Evolutionary conservation across 1,140 invertebrate genomes (phyloP).

Genomic region (Oncopodura yosiiana): DNA sequence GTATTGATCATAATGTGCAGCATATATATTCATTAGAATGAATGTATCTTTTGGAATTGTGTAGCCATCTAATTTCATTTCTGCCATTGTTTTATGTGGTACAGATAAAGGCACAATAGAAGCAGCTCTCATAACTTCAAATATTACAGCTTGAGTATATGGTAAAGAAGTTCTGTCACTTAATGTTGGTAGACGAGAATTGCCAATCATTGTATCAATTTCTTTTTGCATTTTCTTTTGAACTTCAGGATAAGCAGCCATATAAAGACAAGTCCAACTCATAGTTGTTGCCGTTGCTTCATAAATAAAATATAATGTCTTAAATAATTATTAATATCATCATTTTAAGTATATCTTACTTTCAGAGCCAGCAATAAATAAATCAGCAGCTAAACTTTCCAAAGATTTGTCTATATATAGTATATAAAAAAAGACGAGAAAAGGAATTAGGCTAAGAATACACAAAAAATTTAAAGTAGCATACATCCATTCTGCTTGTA

Average conservation of each 20-base stretch:
- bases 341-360: too few relatives aligned
- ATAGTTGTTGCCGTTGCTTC: neutral
- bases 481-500: neutral
- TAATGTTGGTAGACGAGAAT: neutral
- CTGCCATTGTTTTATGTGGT: slow-evolving; percentile 5
- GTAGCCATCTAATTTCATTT: slow-evolving; percentile 36
- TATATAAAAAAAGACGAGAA: neutral
- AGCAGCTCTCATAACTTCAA: neutral
- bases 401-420: neutral
- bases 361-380: neutral
- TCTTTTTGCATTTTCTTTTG: neutral
- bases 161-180: neutral
- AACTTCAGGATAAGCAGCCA: neutral
- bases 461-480: neutral
- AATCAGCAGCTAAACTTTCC: too few relatives aligned
- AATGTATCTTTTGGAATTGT: slow-evolving; percentile 38
- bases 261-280: neutral
- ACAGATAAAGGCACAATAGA: slow-evolving; percentile 13
- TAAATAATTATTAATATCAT: too few relatives aligned
- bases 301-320: too few relatives aligned
- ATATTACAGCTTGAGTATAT: neutral
- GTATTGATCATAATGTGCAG: slow-evolving; percentile 40
- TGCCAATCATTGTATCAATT: neutral
- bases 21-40: slow-evolving; percentile 40
- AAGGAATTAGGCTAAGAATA: neutral